Conservation (phyloP, 2,797 vertebrate species). For the Acanthurus tractus region DNA sequence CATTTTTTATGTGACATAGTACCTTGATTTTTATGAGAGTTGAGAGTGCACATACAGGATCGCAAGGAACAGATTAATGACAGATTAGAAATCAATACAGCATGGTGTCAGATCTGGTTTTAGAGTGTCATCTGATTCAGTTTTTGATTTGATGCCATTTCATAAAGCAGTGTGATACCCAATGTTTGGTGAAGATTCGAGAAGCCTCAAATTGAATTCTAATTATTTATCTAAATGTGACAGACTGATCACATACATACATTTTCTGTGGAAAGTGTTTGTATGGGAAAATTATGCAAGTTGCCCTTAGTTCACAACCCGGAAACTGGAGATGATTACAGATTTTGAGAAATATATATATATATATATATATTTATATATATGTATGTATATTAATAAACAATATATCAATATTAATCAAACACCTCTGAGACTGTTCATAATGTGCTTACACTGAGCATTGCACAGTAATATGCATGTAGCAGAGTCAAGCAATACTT, state of each 20-base stretch:
- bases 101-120: constrained; percentile 16
- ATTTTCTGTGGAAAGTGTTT: constrained; percentile 9
- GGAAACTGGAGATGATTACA: background rate
- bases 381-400: no score
- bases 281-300: background rate
- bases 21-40: constrained; percentile 48
- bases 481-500: no score
- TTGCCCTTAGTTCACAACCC: background rate
- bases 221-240: background rate
- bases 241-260: background rate
- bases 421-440: no score
- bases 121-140: constrained; percentile 1
- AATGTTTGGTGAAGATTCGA: background rate
- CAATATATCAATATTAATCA: no score
- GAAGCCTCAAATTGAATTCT: constrained; percentile 10
- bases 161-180: background rate
- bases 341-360: background rate
- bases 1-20: constrained; percentile 47
- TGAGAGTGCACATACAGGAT: constrained; percentile 31
- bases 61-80: constrained; percentile 45
- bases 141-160: constrained; percentile 34
- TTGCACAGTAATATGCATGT: no score
- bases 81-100: constrained; percentile 54
- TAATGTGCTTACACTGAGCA: no score
- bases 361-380: no score